Percentiles rank a stretch among this genome's conserved stretches.
Evolutionary conservation across 1,140 invertebrate genomes (phyloP).

Genomic region (Drosophila ironensis): DNA sequence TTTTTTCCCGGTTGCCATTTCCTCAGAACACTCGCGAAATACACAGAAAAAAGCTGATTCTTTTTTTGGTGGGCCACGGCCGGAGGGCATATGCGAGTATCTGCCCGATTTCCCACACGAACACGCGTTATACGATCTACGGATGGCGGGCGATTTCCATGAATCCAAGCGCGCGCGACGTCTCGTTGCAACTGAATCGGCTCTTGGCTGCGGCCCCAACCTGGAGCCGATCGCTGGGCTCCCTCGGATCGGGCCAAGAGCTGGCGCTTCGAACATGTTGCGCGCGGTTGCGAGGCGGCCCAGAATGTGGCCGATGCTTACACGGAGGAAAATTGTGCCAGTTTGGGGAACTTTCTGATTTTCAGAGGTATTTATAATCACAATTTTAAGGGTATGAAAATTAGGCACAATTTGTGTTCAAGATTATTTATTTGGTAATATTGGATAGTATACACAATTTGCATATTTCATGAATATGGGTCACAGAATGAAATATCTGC

Average conservation of each 20-base stretch:
- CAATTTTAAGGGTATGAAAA: too few relatives aligned
- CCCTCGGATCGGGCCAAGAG: background rate
- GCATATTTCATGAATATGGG: too few relatives aligned
- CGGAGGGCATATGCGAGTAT: too few relatives aligned
- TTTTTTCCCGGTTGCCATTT: conserved; percentile 32
- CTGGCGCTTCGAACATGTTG: conserved; percentile 49
- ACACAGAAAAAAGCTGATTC: conserved; percentile 25
- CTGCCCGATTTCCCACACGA: conserved; percentile 56
- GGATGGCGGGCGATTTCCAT: conserved; percentile 43
- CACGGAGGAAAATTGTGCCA: background rate
- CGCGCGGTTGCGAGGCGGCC: conserved; percentile 9
- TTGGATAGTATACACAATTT: too few relatives aligned
- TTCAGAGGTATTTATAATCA: too few relatives aligned
- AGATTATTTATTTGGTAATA: too few relatives aligned
- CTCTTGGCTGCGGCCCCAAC: conserved; percentile 5
- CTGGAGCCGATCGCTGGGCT: background rate
- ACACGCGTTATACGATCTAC: conserved; percentile 27
- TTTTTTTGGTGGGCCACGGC: too few relatives aligned
- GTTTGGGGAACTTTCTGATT: too few relatives aligned
- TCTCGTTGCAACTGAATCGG: conserved; percentile 57
- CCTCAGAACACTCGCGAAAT: conserved; percentile 35
- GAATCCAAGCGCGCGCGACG: conserved; percentile 64
- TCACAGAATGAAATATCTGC: too few relatives aligned
- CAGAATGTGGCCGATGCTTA: background rate
- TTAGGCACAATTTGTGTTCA: too few relatives aligned